Evolutionary conservation across 2,888 invertebrate genomes (phyloP), one percentile per base, ranked within the genome.

Genomic region (Lepidochitona cinerea): DNA sequence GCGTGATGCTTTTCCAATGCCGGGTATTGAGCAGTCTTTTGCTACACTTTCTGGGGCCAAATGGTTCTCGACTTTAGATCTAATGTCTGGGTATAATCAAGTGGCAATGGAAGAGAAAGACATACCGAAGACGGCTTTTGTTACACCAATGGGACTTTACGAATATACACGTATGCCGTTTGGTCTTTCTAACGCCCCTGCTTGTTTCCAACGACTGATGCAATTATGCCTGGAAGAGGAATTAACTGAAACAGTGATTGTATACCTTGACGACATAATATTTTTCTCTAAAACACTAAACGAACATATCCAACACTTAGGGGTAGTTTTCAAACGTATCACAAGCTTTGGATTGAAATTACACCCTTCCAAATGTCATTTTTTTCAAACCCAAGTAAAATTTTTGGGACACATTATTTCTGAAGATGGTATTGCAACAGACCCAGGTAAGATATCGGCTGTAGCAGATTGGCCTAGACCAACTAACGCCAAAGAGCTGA

Each of bases 371-470:
- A 67, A 66, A 69, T 74, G 74, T 41, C n/a, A 71, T 33, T 54
- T 74, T n/a, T 67, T 71, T 37, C 26, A 67, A 37, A n/a, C 32
- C 9, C 36, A 71, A 14, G 59, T 74, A 23, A 18, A 29, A 1
- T 74, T 67, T 36, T 23, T 74, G 18, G 74, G 71, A 3, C 74
- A 74, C 35, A 71, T 71, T 26, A 64, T 74, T 14, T 35, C 52
- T 9, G 37, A 3, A 1, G 35, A 69, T 7, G 69, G 65, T 3
- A 49, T 69, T n/a, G 23, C 74, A 18, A 66, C 54, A 1, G 54
- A 36, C 59, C 59, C 41, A 23, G 59, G 23, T 14, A 59, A 59
- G 59, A 9, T 59, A 14, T 23, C 23, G 9, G n/a, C 23, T 14
- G 59, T 59, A 23, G 26, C 9, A 23, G 59, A 59, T 23, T 59